Percentiles rank a stretch among this genome's conserved stretches.
These are phyloP conservation scores for Pelusios castaneus DNA, from an alignment of 2,113 vertebrate genomes.

Conservation along the genomic window DNA sequence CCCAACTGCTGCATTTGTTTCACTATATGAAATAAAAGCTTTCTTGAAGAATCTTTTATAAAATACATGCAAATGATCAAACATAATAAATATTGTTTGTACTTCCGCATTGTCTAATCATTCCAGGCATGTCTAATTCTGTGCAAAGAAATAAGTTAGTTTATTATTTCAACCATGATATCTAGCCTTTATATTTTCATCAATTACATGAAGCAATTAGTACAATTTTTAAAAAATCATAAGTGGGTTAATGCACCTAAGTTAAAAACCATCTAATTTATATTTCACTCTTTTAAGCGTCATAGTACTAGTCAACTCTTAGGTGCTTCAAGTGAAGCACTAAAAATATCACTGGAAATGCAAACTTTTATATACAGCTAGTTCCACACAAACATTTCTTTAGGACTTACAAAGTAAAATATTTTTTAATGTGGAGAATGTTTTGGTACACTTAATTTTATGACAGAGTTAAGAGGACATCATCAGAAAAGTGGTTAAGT, in stretches of 20 bases:
- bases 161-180: background rate
- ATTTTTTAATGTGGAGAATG: background rate
- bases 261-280: background rate
- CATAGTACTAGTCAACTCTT: background rate
- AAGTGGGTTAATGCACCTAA: background rate
- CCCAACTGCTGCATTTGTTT: background rate
- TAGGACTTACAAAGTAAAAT: background rate
- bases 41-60: background rate
- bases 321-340: background rate
- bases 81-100: background rate
- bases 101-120: background rate
- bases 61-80: background rate
- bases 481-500: background rate
- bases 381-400: accelerated
- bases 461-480: background rate
- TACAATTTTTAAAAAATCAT: background rate
- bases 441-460: background rate
- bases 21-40: background rate
- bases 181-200: accelerated
- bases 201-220: background rate
- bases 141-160: background rate
- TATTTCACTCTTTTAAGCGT: background rate
- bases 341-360: background rate
- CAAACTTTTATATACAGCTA: background rate
- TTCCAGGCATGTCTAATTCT: background rate